A percentile compares a stretch with the other conserved stretches of the same genome.
Evolutionary conservation across 2,888 invertebrate species (phyloP).

Genomic region (Himalopsyche kuldschensis): DNA sequence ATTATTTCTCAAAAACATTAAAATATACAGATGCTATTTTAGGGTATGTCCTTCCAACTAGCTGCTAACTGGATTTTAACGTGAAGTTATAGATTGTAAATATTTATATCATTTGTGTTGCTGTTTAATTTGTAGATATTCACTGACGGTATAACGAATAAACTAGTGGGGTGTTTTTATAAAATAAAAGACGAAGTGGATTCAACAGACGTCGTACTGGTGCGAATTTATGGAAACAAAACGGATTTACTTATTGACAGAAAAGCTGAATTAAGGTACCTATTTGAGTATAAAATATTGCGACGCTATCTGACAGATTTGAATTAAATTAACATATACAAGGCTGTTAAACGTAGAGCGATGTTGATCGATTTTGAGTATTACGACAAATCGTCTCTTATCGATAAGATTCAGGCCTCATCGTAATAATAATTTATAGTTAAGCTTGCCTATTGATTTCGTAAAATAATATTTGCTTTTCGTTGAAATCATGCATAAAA

Average conservation of each 20-base stretch:
- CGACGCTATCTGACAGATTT: background rate
- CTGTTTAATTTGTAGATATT: conserved; percentile 66
- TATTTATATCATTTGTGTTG: background rate
- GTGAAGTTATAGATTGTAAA: background rate
- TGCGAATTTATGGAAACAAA: conserved; percentile 90
- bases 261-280: conserved; percentile 73
- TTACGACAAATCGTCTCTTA: background rate
- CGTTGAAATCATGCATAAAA: too few relatives aligned
- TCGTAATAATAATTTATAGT: too few relatives aligned
- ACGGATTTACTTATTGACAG: conserved; percentile 92
- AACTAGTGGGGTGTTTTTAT: conserved; percentile 76
- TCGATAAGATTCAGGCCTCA: background rate
- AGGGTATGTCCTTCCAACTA: conserved; percentile 9
- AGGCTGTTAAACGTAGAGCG: background rate
- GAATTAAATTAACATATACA: background rate
- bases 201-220: conserved; percentile 70
- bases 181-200: conserved; percentile 43
- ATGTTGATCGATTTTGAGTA: background rate
- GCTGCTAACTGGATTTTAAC: conserved; percentile 33
- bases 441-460: too few relatives aligned
- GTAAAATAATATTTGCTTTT: too few relatives aligned
- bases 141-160: conserved; percentile 94
- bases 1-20: background rate
- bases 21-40: background rate
- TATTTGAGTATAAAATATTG: background rate